Conservation (phyloP, 1,140 invertebrate genomes). For the Tyrophagus putrescentiae region DNA sequence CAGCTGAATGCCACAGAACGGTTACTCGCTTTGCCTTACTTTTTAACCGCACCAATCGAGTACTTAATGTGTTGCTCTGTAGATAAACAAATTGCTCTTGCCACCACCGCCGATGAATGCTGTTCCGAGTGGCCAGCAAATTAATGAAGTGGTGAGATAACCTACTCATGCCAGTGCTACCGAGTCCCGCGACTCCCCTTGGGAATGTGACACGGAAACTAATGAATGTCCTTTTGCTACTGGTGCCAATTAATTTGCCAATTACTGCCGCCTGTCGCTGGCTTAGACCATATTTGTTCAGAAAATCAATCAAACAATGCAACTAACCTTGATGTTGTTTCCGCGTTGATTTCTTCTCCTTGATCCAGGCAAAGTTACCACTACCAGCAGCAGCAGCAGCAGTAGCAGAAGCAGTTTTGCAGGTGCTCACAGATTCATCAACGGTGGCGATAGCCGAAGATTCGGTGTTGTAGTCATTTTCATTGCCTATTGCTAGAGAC, state of each 20-base stretch:
- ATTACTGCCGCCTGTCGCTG: too few species aligned
- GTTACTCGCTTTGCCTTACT: too few species aligned
- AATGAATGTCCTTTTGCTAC: too few species aligned
- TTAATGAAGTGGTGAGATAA: not conserved
- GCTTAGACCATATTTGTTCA: not conserved
- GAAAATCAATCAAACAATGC: not conserved
- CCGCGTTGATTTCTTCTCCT: conserved; percentile 84
- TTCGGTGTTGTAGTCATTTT: not conserved
- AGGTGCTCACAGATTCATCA: not conserved
- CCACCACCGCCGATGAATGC: too few species aligned
- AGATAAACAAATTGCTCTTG: conserved; percentile 10
- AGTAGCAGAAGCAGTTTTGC: conserved; percentile 10
- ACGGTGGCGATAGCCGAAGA: not conserved
- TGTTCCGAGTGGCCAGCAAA: not conserved
- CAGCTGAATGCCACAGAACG: too few species aligned
- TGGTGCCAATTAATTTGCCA: too few species aligned
- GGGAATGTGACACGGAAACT: too few species aligned
- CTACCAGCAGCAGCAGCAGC: conserved; percentile 54
- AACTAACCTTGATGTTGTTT: conserved; percentile 72
- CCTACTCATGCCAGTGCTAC: too few species aligned
- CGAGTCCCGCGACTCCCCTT: too few species aligned
- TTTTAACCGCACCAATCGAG: not conserved
- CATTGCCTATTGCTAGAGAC: conserved; percentile 15
- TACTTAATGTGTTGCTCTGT: not conserved
- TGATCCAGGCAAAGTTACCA: conserved; percentile 87